Conservation (phyloP, 2,888 invertebrate genomes). For the Chymomyza caudatula region DNA sequence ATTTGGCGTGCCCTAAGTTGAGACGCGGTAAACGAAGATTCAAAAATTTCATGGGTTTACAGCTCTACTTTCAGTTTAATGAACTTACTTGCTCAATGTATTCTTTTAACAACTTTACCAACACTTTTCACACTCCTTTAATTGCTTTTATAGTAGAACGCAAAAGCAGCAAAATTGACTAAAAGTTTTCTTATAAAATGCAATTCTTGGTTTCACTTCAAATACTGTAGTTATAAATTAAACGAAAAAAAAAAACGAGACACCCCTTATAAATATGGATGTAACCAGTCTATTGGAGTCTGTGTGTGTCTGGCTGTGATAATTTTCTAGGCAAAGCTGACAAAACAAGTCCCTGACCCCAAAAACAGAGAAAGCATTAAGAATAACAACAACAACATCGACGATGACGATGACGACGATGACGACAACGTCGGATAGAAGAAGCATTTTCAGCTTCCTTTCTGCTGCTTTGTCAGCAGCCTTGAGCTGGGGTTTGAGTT, state of each 20-base stretch:
- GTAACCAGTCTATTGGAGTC: not conserved
- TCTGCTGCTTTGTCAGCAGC: constrained; percentile 58
- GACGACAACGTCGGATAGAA: not conserved
- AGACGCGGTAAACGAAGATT: no score
- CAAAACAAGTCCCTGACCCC: constrained; percentile 72
- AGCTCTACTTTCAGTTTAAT: no score
- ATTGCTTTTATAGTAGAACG: no score
- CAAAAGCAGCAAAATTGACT: no score
- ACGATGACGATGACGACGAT: not conserved
- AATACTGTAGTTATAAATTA: not conserved
- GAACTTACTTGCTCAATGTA: no score
- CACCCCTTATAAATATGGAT: not conserved
- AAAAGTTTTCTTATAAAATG: not conserved
- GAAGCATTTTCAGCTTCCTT: not conserved
- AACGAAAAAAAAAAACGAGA: not conserved
- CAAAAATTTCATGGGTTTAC: no score
- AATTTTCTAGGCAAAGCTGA: constrained; percentile 37
- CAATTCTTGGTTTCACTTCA: not conserved
- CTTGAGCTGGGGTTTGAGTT: not conserved
- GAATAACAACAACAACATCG: constrained; percentile 37
- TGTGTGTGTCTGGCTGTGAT: constrained; percentile 25
- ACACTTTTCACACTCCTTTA: no score
- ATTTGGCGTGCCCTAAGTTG: no score
- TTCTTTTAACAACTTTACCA: no score
- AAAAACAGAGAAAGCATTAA: constrained; percentile 45